Percentiles rank a stretch among this genome's conserved stretches.
Conservation (phyloP, 1,140 invertebrate genomes). For the Drosophila novamexicana region DNA sequence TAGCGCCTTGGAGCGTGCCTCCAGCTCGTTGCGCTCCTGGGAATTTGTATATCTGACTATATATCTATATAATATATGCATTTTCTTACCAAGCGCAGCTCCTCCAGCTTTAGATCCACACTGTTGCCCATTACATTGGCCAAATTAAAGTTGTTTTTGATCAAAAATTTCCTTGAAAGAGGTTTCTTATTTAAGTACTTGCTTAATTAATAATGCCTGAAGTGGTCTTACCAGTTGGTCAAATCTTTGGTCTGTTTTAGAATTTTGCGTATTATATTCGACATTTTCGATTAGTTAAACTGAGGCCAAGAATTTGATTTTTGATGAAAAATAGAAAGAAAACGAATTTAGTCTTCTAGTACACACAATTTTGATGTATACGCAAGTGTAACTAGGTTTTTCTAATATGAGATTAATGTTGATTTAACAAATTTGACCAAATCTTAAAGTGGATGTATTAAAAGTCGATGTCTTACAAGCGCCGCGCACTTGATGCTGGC, state of each 20-base stretch:
- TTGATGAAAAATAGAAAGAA: too few species aligned
- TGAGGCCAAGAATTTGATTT: not conserved
- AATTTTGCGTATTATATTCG: conserved; percentile 36
- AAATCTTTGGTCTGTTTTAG: conserved; percentile 20
- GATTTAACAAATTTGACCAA: too few species aligned
- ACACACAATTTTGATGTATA: too few species aligned
- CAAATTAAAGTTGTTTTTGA: conserved; percentile 40
- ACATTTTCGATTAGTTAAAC: conserved; percentile 8
- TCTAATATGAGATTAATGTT: too few species aligned
- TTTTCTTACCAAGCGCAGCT: conserved; percentile 42
- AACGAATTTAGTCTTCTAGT: too few species aligned
- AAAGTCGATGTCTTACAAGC: too few species aligned
- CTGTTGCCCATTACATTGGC: conserved; percentile 38
- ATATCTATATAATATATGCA: not conserved
- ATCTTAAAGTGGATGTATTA: too few species aligned
- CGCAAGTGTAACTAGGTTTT: too few species aligned
- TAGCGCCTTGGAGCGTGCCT: conserved; percentile 4
- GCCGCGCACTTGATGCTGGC: too few species aligned
- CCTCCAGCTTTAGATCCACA: conserved; percentile 40
- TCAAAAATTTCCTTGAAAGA: conserved; percentile 31
- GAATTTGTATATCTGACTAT: not conserved
- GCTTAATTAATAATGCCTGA: too few species aligned
- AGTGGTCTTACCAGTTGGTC: conserved; percentile 16
- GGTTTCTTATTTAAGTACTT: not conserved
- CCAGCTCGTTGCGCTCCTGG: conserved; percentile 40